Evolutionary conservation across 2,113 vertebrate genomes (phyloP).

Genomic region (Otis tarda): DNA sequence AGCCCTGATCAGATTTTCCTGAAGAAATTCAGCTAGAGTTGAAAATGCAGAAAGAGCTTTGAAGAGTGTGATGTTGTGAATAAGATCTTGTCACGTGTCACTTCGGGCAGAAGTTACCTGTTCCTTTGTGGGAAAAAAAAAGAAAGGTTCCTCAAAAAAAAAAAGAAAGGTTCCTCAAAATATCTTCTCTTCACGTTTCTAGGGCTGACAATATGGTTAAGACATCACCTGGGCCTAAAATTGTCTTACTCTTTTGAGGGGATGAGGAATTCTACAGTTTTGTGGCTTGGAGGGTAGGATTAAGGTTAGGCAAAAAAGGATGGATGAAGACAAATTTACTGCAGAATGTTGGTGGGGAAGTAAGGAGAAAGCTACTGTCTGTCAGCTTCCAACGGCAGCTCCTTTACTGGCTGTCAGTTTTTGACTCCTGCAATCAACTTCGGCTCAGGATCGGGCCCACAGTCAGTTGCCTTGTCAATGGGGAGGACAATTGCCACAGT

Average conservation of each 20-base stretch:
- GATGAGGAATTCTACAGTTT: neutral
- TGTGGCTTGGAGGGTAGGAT: neutral
- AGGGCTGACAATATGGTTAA: neutral
- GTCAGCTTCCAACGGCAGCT: neutral
- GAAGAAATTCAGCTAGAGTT: neutral
- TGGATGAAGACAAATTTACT: neutral
- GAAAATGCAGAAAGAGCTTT: neutral
- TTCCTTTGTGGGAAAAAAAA: neutral
- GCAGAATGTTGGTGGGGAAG: neutral
- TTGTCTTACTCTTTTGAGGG: neutral
- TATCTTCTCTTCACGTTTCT: neutral
- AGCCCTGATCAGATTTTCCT: neutral
- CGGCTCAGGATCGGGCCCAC: neutral
- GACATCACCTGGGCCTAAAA: neutral
- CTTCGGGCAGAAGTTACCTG: neutral
- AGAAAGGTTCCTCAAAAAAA: neutral
- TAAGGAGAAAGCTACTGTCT: neutral
- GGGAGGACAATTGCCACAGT: neutral
- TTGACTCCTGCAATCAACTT: neutral
- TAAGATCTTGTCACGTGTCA: neutral
- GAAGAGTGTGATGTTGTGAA: neutral
- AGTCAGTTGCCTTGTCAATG: neutral
- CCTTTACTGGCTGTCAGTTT: neutral
- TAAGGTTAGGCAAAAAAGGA: neutral
- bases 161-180: neutral